These are phyloP conservation scores for Pluvianellus socialis DNA, from an alignment of 2,113 vertebrate species.

Conservation along the genomic window DNA sequence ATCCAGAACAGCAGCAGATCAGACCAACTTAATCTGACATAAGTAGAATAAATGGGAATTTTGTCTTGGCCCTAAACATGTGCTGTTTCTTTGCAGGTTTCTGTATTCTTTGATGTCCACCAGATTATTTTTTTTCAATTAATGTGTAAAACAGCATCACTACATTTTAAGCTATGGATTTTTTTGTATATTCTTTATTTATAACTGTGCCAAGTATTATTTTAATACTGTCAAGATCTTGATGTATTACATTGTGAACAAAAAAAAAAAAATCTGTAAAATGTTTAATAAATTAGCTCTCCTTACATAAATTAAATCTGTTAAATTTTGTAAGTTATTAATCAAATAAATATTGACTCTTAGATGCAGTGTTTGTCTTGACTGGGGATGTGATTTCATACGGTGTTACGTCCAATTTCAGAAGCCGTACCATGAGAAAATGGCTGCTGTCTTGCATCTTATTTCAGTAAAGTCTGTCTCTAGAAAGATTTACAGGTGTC, in stretches of 20 bases:
- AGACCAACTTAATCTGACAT: constrained; percentile 42
- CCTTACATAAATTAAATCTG: constrained; percentile 84
- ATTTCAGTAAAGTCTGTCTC: background rate
- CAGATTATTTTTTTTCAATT: constrained; percentile 45
- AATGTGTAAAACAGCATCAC: constrained; percentile 71
- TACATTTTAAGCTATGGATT: constrained; percentile 75
- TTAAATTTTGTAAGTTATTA: constrained; percentile 87
- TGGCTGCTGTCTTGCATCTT: background rate
- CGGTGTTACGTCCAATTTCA: background rate
- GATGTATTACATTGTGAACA: constrained; percentile 82
- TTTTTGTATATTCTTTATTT: constrained; percentile 84
- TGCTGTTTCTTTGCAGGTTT: constrained; percentile 71
- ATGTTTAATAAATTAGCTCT: constrained; percentile 85
- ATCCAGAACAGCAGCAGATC: constrained; percentile 46
- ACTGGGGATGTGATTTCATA: constrained; percentile 42
- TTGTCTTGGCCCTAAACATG: constrained; percentile 73
- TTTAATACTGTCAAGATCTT: constrained; percentile 81
- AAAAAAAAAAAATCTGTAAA: constrained; percentile 81
- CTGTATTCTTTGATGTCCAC: constrained; percentile 68
- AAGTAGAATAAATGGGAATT: constrained; percentile 66
- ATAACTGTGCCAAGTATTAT: constrained; percentile 88
- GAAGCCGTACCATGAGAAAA: background rate
- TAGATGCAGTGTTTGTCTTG: constrained; percentile 70
- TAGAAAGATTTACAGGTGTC: background rate
- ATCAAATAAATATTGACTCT: constrained; percentile 87